Base-by-base conservation (phyloP, 2,888 invertebrate genomes). In the Microchrysa polita region DNA sequence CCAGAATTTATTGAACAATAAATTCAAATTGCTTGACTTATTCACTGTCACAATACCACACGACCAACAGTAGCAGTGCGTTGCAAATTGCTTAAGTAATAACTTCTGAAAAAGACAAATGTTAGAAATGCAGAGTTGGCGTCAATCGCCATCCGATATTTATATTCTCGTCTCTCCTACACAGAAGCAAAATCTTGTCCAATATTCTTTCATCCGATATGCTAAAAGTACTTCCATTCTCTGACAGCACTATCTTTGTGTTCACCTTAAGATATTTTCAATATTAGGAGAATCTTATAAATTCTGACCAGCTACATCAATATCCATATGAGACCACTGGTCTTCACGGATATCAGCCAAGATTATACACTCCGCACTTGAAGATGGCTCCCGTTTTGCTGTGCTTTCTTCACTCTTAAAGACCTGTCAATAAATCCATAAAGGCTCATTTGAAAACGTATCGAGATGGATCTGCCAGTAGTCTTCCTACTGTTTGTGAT, bases 401-500 rank as follows among this genome's bases (percentile, higher is more conserved):
- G 10, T 48, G 16, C 48, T 48, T n/a, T n/a, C 48, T n/a, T n/a
- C 48, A 69, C 23, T n/a, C n/a, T 73, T 73, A 73, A 73, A 73
- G 65, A 73, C 22, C 73, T 73, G 73, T 73, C 73, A 73, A 73
- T 73, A 73, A 73, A 73, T 73, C 65, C 73, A 73, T 73, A 73
- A 73, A 73, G 27, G 22, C 34, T 57, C 73, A 73, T 73, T 73
- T 73, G 63, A 53, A 65, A 73, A n/a, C 42, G 27, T n/a, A 60
- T 44, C 71, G 18, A 2, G 48, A 9, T 14, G 16, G 16, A n/a
- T 57, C 42, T n/a, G 57, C 2, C n/a, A 14, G 14, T 16, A 14
- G 14, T 16, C 55, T 55, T 55, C 57, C 55, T 69, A 55, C 55
- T 40, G 69, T 69, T 69, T 65, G 44, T 48, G 65, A 65, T 65